phyloP scores from a whole-genome alignment of 2,888 invertebrate species.

The Drosophila merina region DNA sequence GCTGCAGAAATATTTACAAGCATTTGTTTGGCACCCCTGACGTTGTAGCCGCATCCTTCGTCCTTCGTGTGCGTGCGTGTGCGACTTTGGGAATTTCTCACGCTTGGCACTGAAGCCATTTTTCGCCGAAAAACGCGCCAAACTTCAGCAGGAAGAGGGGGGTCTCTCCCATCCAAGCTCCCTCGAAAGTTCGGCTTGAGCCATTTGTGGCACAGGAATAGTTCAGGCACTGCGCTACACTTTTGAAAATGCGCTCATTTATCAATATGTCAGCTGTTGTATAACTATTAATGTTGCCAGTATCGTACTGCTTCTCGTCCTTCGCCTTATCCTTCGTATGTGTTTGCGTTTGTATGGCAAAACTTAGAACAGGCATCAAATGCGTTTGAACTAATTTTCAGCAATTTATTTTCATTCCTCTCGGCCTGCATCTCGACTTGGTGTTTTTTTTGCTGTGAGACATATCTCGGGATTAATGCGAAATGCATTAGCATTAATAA shows the following conservation, averaged over 20 bases:
- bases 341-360: constrained; percentile 49
- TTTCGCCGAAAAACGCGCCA: constrained; percentile 54
- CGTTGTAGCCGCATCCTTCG: constrained; percentile 4
- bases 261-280: constrained; percentile 82
- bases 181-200: constrained; percentile 36
- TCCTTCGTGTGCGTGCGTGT: constrained; percentile 24
- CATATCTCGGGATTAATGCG: constrained; percentile 61
- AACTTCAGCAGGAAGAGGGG: neutral
- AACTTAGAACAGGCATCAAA: constrained; percentile 68
- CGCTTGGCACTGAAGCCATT: constrained; percentile 74
- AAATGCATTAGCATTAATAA: constrained; percentile 72
- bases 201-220: constrained; percentile 70
- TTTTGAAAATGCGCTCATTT: constrained; percentile 76
- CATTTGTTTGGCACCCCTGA: constrained; percentile 68
- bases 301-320: constrained; percentile 4
- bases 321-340: constrained; percentile 5
- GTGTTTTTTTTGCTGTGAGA: constrained; percentile 20
- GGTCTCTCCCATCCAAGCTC: neutral
- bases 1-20: constrained; percentile 75
- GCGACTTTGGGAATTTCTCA: constrained; percentile 61
- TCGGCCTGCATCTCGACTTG: constrained; percentile 57
- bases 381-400: constrained; percentile 73
- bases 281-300: constrained; percentile 77
- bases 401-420: constrained; percentile 74
- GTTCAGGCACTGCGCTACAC: constrained; percentile 54